Conservation (phyloP, 2,113 vertebrate species). For the Apodemus sylvaticus region DNA sequence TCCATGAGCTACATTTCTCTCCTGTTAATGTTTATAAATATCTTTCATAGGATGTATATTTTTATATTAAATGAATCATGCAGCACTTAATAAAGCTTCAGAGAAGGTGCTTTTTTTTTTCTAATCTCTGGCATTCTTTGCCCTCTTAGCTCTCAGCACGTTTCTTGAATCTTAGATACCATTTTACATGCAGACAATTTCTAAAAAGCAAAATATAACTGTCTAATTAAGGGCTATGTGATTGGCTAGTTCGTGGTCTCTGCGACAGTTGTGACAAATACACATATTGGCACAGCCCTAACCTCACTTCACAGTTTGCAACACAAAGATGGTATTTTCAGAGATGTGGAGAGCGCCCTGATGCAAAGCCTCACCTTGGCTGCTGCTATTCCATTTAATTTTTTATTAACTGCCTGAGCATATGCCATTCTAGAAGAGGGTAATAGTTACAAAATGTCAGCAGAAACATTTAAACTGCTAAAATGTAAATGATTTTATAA, state of each 20-base stretch:
- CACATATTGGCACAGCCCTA: conserved; percentile 87
- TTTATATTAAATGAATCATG: conserved; percentile 50
- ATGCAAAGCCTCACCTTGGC: conserved; percentile 88
- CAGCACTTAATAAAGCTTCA: conserved; percentile 75
- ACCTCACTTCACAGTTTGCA: conserved; percentile 89
- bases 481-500: conserved; percentile 97
- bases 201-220: conserved; percentile 87
- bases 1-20: background rate
- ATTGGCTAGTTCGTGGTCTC: conserved; percentile 88
- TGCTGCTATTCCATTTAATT: conserved; percentile 91
- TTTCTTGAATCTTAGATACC: conserved; percentile 81
- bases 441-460: conserved; percentile 98
- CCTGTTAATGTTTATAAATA: background rate
- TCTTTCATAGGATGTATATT: conserved; percentile 25
- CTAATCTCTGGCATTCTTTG: conserved; percentile 77
- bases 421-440: conserved; percentile 93
- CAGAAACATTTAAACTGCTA: conserved; percentile 94
- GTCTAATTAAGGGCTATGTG: conserved; percentile 90
- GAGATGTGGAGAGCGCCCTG: conserved; percentile 85
- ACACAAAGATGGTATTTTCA: conserved; percentile 90
- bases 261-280: conserved; percentile 91
- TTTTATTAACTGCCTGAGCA: conserved; percentile 95
- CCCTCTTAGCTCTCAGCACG: conserved; percentile 83
- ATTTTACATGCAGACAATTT: conserved; percentile 84
- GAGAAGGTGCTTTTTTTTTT: conserved; percentile 64